Conservation (phyloP, 1,140 invertebrate species). For the Oncopeltus fasciatus region DNA sequence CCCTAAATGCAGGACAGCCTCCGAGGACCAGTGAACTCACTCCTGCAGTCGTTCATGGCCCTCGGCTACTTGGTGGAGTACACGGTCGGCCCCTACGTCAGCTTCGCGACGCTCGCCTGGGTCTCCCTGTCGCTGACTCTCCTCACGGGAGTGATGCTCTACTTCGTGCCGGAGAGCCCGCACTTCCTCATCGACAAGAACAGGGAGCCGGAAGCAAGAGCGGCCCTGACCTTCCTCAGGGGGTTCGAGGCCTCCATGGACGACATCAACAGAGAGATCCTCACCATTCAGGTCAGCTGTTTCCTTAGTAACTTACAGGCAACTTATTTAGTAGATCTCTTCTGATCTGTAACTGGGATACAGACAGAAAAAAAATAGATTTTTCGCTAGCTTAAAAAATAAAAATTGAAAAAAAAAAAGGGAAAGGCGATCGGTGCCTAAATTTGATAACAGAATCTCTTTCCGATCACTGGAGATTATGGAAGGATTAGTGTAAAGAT, state of each 20-base stretch:
- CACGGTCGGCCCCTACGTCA: constrained; percentile 7
- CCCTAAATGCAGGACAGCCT: constrained; percentile 2
- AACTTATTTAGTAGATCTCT: too few species aligned
- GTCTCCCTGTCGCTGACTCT: neutral
- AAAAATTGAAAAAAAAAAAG: too few species aligned
- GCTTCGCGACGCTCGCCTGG: neutral
- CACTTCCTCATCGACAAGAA: constrained; percentile 18
- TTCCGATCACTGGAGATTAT: too few species aligned
- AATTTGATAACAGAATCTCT: too few species aligned
- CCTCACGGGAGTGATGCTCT: neutral
- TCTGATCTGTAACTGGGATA: too few species aligned
- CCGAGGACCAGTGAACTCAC: constrained; percentile 1
- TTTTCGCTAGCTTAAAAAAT: too few species aligned
- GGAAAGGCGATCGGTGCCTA: too few species aligned
- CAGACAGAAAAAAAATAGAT: too few species aligned
- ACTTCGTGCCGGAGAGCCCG: constrained; percentile 19
- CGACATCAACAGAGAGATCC: neutral
- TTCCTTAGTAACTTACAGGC: too few species aligned
- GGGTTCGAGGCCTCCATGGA: neutral
- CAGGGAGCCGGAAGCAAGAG: constrained; percentile 32
- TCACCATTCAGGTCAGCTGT: neutral
- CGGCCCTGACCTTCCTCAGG: constrained; percentile 2
- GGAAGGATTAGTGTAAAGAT: too few species aligned
- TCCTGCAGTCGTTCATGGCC: neutral
- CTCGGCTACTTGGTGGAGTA: constrained; percentile 4